Percentiles rank a stretch among this genome's conserved stretches.
Conservation (phyloP, 2,888 invertebrate genomes). For the Habrosyne pyritoides region DNA sequence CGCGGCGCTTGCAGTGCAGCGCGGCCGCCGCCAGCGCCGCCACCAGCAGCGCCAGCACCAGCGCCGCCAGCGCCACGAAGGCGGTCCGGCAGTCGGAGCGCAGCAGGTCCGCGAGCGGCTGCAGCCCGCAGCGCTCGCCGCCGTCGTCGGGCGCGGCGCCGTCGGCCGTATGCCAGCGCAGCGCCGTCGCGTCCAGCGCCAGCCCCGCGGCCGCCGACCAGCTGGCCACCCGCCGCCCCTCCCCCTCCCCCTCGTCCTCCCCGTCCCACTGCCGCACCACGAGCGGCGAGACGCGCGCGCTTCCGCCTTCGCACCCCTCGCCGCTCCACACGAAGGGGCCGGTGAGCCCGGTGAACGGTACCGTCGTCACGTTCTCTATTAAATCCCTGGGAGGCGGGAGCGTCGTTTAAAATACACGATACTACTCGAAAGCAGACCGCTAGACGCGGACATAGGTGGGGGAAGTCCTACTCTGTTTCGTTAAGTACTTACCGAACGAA, state of each 20-base stretch:
- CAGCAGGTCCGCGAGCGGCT: constrained; percentile 86
- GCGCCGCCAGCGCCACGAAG: constrained; percentile 71
- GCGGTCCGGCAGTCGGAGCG: constrained; percentile 89
- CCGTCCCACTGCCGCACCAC: constrained; percentile 86
- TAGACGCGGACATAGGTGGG: too few relatives aligned
- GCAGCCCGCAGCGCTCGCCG: constrained; percentile 86
- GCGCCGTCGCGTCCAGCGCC: constrained; percentile 86
- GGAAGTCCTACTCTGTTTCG: too few relatives aligned
- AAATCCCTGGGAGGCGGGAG: constrained; percentile 39
- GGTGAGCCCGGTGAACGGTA: constrained; percentile 54
- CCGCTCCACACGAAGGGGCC: constrained; percentile 58
- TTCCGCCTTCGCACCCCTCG: constrained; percentile 38
- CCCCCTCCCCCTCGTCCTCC: constrained; percentile 77
- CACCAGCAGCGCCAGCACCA: constrained; percentile 47
- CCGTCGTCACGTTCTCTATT: constrained; percentile 41
- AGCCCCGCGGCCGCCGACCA: constrained; percentile 86
- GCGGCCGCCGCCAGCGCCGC: constrained; percentile 52
- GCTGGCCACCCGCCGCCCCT: constrained; percentile 77
- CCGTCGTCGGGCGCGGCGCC: constrained; percentile 88
- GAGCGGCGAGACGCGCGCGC: constrained; percentile 33
- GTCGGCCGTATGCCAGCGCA: constrained; percentile 86
- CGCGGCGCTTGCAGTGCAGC: constrained; percentile 56
- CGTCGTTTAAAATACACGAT: background rate
- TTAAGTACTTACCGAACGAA: constrained; percentile 51
- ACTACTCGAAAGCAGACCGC: too few relatives aligned